Base-by-base conservation (phyloP, 2,888 invertebrate genomes). In the Rotaria socialis region DNA sequence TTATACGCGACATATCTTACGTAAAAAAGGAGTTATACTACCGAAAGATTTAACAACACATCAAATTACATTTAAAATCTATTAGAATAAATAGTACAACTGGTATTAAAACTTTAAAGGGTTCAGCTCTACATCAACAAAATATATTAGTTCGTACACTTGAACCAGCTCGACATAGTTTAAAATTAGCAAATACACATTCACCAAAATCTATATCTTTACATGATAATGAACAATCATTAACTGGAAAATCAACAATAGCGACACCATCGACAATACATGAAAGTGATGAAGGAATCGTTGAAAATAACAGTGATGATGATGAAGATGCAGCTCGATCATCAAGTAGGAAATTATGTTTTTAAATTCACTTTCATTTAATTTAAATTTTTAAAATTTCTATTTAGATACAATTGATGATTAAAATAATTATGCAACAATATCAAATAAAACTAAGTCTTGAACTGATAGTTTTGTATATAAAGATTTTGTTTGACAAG, bases 1-100 rank as follows among this genome's bases (percentile, higher is more conserved):
- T 16, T 80, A 80, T 80, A 47, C 80, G 0, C 80, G 80, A 24
- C 47, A 85, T 41, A 75, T 85, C 14, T 50, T 86, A n/a, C 58
- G 86, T 22, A 86, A 86, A 58, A 85, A 85, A 35, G 86, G 86
- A 41, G 35, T 86, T 2, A 86, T 86, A 56, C 27, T 85, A 22
- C 43, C 80, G n/a, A 80, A 80, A 80, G 80, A 80, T 43, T 80
- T 80, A 80, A 80, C 43, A 47, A 11, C 47, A 80, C 80, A 80
- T 47, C 80, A 43, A 47, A 80, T 47, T 80, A 8, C 24, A 4
- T 24, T n/a, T 43, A 10, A 85, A 56, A 75, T 24, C 24, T 0
- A 86, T 80, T 16, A 41, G 60, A 6, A 52, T 43, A 27, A 16
- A 14, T 47, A 56, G 16, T 85, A 58, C 27, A 24, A n/a, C 14